These are phyloP conservation scores for Dolichomitus sp. DNA, from an alignment of 2,888 invertebrate genomes.

Conservation along the genomic window DNA sequence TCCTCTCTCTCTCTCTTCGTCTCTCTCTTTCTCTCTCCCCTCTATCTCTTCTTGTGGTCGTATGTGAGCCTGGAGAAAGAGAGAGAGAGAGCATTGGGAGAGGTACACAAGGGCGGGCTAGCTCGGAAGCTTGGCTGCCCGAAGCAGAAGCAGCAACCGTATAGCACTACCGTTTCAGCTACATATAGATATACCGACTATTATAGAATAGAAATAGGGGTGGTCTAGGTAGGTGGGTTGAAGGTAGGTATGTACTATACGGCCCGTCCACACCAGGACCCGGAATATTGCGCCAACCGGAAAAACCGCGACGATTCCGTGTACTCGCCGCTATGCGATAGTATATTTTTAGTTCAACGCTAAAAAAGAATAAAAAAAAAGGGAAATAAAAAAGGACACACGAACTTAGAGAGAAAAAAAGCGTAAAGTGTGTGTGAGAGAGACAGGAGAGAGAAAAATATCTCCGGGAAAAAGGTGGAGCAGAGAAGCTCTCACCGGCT, in stretches of 20 bases:
- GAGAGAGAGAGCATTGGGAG: slow-evolving; percentile 7
- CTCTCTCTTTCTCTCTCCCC: neutral
- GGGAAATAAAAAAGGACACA: slow-evolving; percentile 75
- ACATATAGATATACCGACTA: slow-evolving; percentile 45
- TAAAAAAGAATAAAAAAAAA: slow-evolving; percentile 71
- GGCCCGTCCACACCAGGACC: slow-evolving; percentile 63
- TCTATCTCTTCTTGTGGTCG: neutral
- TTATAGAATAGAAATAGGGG: slow-evolving; percentile 42
- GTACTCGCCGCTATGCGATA: slow-evolving; percentile 60
- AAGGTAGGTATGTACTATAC: slow-evolving; percentile 47
- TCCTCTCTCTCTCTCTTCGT: slow-evolving; percentile 3
- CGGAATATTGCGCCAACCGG: slow-evolving; percentile 64
- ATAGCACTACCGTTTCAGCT: slow-evolving; percentile 17
- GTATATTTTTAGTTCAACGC: slow-evolving; percentile 64
- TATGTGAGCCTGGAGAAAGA: slow-evolving; percentile 1
- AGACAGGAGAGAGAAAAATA: slow-evolving; percentile 79
- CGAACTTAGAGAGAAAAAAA: slow-evolving; percentile 80
- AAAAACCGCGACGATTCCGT: slow-evolving; percentile 66
- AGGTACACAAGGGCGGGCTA: slow-evolving; percentile 38
- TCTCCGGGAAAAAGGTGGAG: slow-evolving; percentile 57
- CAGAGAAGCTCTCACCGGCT: slow-evolving; percentile 39
- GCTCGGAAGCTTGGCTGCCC: slow-evolving; percentile 47
- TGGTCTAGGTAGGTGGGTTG: slow-evolving; percentile 6
- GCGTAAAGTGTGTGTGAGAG: slow-evolving; percentile 65
- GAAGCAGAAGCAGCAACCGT: slow-evolving; percentile 48